A percentile compares a stretch with the other conserved stretches of the same genome.
Conservation (phyloP, 2,797 vertebrate species). For the Euthynnus affinis region DNA sequence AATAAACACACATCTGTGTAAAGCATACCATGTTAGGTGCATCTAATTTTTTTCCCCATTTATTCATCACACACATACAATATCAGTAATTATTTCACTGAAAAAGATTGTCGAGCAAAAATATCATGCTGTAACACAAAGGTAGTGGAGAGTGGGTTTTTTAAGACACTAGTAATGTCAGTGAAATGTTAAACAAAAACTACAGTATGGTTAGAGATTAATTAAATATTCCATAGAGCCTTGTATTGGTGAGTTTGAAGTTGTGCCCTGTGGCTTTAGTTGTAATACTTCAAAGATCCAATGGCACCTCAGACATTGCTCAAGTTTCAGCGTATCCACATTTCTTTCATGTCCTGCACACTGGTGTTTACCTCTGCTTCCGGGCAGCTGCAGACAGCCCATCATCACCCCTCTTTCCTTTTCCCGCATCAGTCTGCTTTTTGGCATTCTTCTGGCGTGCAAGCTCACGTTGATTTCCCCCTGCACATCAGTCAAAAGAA, state of each 20-base stretch:
- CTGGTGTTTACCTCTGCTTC: conserved; percentile 89
- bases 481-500: conserved; percentile 73
- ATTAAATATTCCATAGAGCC: not conserved
- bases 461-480: conserved; percentile 96
- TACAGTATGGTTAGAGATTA: not conserved
- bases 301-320: not conserved
- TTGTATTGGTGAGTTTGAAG: not conserved
- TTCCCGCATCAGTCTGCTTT: conserved; percentile 86
- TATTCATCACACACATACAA: not conserved
- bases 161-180: not conserved
- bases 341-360: not conserved
- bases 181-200: no score
- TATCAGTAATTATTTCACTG: not conserved
- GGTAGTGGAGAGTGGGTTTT: not conserved
- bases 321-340: not conserved
- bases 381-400: conserved; percentile 93
- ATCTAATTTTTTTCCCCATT: not conserved
- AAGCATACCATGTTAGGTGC: not conserved
- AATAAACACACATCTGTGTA: not conserved
- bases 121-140: not conserved
- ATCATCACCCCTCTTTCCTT: conserved; percentile 90
- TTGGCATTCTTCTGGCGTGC: conserved; percentile 93
- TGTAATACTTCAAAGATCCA: not conserved
- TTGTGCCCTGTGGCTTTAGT: not conserved
- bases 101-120: not conserved